Evolutionary conservation across 92 coral and sea anemone species (phyloP).

Genomic region (Phenganax subtilis): DNA sequence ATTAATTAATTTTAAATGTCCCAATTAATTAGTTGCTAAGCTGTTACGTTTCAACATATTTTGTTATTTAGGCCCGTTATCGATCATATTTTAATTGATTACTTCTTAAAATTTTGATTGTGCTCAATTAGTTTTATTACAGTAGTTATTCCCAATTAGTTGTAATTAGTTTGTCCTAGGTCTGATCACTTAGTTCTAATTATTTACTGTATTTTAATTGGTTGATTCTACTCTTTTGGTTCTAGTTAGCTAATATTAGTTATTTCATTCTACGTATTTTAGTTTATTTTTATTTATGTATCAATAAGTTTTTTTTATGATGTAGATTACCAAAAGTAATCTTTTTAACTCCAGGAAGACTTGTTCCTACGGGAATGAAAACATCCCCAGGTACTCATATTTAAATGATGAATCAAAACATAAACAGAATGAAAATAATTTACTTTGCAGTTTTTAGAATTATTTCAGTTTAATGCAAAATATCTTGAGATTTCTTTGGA

Average conservation of each 20-base stretch:
- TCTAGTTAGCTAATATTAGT: not conserved
- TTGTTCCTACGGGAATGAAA: slow-evolving; percentile 69
- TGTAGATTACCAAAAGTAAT: slow-evolving; percentile 64
- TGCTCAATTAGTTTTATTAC: too few species aligned
- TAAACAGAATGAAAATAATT: not conserved
- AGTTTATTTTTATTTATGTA: not conserved
- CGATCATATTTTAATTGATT: too few species aligned
- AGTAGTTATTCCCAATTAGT: too few species aligned
- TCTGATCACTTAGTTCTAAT: too few species aligned
- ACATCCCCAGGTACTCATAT: slow-evolving; percentile 63
- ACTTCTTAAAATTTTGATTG: too few species aligned
- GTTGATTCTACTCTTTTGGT: not conserved
- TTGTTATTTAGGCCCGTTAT: too few species aligned
- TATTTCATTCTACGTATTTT: not conserved
- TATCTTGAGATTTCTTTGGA: not conserved
- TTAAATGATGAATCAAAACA: not conserved
- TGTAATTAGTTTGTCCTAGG: too few species aligned
- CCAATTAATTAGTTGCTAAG: too few species aligned
- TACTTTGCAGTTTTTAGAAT: not conserved
- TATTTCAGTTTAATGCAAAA: not conserved
- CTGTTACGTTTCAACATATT: too few species aligned
- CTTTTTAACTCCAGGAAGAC: slow-evolving; percentile 69
- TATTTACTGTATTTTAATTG: not conserved
- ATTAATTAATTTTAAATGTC: too few species aligned
- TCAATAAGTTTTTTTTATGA: slow-evolving; percentile 8